These are phyloP conservation scores for Danaus plexippus DNA, from an alignment of 1,140 invertebrate species.

Conservation along the genomic window DNA sequence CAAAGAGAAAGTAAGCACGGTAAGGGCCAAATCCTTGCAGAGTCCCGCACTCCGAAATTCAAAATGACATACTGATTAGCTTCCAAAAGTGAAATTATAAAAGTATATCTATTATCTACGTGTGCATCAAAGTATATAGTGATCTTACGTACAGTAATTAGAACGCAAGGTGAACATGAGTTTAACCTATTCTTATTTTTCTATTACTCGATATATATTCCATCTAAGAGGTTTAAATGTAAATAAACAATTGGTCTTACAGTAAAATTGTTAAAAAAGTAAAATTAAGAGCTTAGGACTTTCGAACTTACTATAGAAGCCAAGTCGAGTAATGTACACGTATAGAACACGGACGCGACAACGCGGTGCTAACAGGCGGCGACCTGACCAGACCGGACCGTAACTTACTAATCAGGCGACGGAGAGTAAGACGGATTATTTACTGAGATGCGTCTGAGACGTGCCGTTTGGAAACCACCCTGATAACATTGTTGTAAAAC, in stretches of 20 bases:
- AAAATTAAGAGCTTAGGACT: constrained; percentile 45
- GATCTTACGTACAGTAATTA: constrained; percentile 57
- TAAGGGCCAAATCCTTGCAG: constrained; percentile 38
- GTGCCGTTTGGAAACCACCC: constrained; percentile 62
- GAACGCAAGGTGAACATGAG: constrained; percentile 60
- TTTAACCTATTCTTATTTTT: constrained; percentile 66
- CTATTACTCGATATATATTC: constrained; percentile 59
- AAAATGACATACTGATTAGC: constrained; percentile 61
- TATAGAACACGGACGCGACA: constrained; percentile 56
- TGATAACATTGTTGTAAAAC: constrained; percentile 38
- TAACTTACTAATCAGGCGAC: constrained; percentile 55
- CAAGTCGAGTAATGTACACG: constrained; percentile 61
- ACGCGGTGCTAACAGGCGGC: constrained; percentile 42
- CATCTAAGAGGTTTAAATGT: constrained; percentile 48
- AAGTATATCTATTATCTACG: constrained; percentile 55
- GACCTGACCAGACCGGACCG: constrained; percentile 33
- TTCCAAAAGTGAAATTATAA: constrained; percentile 59
- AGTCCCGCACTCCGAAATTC: constrained; percentile 57
- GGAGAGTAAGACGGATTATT: constrained; percentile 67
- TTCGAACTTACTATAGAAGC: constrained; percentile 59
- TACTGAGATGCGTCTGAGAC: constrained; percentile 66
- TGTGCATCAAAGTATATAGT: constrained; percentile 65
- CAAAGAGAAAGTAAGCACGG: constrained; percentile 20
- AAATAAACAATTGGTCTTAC: constrained; percentile 45
- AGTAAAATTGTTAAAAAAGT: constrained; percentile 54